phyloP scores from a whole-genome alignment of 2,888 invertebrate genomes.

The Synergus laeviventris region DNA sequence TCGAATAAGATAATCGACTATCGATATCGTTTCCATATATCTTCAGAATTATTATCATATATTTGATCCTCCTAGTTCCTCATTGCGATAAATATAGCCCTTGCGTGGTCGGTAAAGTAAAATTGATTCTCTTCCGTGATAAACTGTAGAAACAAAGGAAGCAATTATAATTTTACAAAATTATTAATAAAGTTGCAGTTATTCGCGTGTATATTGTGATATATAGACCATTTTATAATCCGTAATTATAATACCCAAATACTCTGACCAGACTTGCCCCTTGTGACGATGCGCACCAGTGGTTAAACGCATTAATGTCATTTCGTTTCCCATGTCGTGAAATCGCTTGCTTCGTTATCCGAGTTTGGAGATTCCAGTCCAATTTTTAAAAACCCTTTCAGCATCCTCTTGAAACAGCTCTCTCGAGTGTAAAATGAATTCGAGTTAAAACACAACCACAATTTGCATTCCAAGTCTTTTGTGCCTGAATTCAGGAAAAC shows the following conservation, averaged over 20 bases:
- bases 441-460: too few relatives aligned
- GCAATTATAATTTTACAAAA: too few relatives aligned
- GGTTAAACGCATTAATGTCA: slow-evolving; percentile 52
- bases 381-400: slow-evolving; percentile 1
- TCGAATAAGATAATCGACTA: neutral
- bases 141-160: neutral
- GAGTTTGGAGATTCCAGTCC: neutral
- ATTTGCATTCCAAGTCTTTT: too few relatives aligned
- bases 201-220: neutral
- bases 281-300: slow-evolving; percentile 29
- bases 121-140: too few relatives aligned
- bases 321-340: slow-evolving; percentile 55
- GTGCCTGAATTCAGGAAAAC: too few relatives aligned
- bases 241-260: slow-evolving; percentile 1
- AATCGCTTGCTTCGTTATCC: slow-evolving; percentile 44
- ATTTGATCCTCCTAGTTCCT: neutral
- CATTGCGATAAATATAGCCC: too few relatives aligned
- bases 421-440: neutral
- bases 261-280: slow-evolving; percentile 20
- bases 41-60: neutral
- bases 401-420: neutral
- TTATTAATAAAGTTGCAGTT: too few relatives aligned
- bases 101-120: too few relatives aligned
- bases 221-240: slow-evolving; percentile 15
- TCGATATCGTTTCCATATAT: neutral